Percentiles rank a stretch among this genome's conserved stretches.
Evolutionary conservation across 2,797 vertebrate genomes (phyloP).

Genomic region (Petrocephalus schoutedeni): DNA sequence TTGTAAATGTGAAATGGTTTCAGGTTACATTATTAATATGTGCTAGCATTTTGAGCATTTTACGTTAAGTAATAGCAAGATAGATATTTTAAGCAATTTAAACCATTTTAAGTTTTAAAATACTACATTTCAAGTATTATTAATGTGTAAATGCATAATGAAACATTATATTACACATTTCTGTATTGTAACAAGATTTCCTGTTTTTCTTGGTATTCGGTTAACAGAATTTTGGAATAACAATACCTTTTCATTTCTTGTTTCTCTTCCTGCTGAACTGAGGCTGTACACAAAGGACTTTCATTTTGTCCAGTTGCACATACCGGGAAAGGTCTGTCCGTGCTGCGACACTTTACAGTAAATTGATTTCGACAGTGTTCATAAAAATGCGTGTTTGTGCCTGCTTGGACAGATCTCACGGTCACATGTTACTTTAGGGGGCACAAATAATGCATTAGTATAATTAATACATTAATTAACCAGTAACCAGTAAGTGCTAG

Average conservation of each 20-base stretch:
- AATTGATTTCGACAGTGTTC: not conserved
- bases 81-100: not conserved
- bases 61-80: not conserved
- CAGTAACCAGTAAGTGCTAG: too few relatives aligned
- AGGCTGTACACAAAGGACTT: not conserved
- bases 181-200: not conserved
- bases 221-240: not conserved
- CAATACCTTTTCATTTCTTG: not conserved
- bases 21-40: not conserved
- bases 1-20: not conserved
- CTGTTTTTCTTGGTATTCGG: not conserved
- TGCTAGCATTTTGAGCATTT: not conserved
- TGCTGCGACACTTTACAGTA: not conserved
- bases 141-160: not conserved
- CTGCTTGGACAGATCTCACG: not conserved
- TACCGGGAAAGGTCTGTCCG: not conserved
- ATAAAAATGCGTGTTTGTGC: not conserved
- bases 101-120: not conserved
- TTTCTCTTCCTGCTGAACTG: not conserved
- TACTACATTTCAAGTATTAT: not conserved
- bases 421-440: too few relatives aligned
- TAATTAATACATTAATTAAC: too few relatives aligned
- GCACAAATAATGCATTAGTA: too few relatives aligned
- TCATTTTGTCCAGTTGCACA: not conserved
- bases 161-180: not conserved